Evolutionary conservation across 2,888 invertebrate genomes (phyloP), one percentile per base, ranked within the genome.

Genomic region (Drosophila meridionalis): DNA sequence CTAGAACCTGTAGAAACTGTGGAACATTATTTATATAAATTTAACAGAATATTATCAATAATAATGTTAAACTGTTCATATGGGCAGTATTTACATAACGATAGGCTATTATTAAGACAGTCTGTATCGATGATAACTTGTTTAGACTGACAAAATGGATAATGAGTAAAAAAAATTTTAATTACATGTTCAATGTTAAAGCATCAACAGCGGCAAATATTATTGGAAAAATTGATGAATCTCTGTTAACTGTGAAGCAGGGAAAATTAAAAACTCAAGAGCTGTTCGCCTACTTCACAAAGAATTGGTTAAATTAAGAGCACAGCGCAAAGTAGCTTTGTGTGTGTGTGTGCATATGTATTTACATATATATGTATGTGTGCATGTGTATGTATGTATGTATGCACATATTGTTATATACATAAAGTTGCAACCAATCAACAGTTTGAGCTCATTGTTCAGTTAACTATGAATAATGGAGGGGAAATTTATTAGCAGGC

Each of bases 401-500:
- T 26, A 28, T 55, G 4, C 40, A 8, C 30, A 8, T 28, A 28
- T 28, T 0, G n/a, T 3, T 53, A 20, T 36, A 26, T 26, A 8
- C 8, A 26, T 38, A 8, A 38, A 8, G 28, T 28, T 38, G 38
- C 53, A 55, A 14, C 26, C 38, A 38, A 55, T 36, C 36, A 55
- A 55, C 53, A 38, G 26, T 55, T n/a, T 42, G 56, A 38, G 36
- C 59, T 38, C 47, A 59, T 48, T 47, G 59, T 48, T 47, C 50
- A 32, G 40, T n/a, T 28, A 47, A 40, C 40, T 50, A 69, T 68
- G 69, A 69, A 68, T 68, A 68, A 69, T 68, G 57, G 26, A 57
- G 36, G 48, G 34, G 42, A 69, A 69, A 69, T 68, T 68, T 68
- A 69, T 68, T 56, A 69, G 69, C 48, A 48, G 28, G 14, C 14